phyloP scores from a whole-genome alignment of 2,888 invertebrate genomes.

The Ectropis crepuscularia region DNA sequence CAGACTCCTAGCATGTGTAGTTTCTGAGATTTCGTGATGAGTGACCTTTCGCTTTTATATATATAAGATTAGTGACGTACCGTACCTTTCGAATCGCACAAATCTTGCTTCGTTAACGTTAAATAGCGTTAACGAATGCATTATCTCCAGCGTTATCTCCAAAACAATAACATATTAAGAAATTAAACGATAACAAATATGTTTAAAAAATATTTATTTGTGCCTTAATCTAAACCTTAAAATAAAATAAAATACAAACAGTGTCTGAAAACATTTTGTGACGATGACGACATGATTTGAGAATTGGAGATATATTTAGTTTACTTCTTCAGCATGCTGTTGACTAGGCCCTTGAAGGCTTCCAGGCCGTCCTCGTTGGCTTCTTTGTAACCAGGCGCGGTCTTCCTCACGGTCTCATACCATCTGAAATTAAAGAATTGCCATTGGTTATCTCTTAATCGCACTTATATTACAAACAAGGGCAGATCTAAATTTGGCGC shows the following conservation, averaged over 20 bases:
- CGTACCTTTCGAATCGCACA: too few relatives aligned
- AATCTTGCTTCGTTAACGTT: too few relatives aligned
- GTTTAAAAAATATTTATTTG: slow-evolving; percentile 56
- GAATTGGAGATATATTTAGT: slow-evolving; percentile 21
- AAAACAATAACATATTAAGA: not conserved
- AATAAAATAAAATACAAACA: slow-evolving; percentile 51
- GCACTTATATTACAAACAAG: too few relatives aligned
- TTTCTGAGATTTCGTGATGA: too few relatives aligned
- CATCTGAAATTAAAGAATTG: slow-evolving; percentile 54
- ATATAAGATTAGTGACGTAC: too few relatives aligned
- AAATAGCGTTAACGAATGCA: too few relatives aligned
- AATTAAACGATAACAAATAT: not conserved
- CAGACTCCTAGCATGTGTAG: too few relatives aligned
- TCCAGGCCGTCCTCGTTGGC: slow-evolving; percentile 84
- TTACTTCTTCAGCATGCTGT: slow-evolving; percentile 75
- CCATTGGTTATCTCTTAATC: not conserved
- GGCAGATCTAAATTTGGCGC: too few relatives aligned
- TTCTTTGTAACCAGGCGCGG: slow-evolving; percentile 80
- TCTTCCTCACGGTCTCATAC: slow-evolving; percentile 73
- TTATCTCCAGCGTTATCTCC: too few relatives aligned
- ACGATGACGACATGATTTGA: slow-evolving; percentile 39
- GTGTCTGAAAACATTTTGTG: slow-evolving; percentile 52
- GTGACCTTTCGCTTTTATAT: too few relatives aligned
- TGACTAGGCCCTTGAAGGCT: slow-evolving; percentile 80
- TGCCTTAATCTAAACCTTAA: slow-evolving; percentile 65